Evolutionary conservation across 2,888 invertebrate genomes (phyloP), one percentile per base, ranked within the genome.

Genomic region (Bedellia somnulentella): DNA sequence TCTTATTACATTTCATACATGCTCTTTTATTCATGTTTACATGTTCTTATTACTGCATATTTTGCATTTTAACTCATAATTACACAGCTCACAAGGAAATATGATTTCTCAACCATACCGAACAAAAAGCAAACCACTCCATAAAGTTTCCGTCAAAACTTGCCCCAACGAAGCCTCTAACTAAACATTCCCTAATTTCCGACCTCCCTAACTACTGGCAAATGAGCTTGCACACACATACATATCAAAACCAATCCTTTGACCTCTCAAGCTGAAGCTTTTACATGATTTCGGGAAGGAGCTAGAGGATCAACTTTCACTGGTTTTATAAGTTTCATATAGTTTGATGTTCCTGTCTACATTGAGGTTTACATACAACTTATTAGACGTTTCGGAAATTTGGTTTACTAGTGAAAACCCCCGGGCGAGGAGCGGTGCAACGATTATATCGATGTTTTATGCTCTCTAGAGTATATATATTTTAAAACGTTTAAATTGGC

Each of bases 321-420:
- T 59, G 64, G 66, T 46, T 41, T 49, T 52, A 58, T 58, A 18
- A 27, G 18, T 27, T 27, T 10, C 62, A 54, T 53, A 57, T 62
- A 64, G 57, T 53, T 57, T 51, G 55, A 49, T 24, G 33, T 23
- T 23, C 32, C 22, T 55, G 53, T 59, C 60, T 66, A 63, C 55
- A 51, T 59, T 56, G 32, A 26, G 24, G 48, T 68, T 70, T 64
- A 67, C 68, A 71, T 66, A 64, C 68, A 70, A 71, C 68, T 73
- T 71, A 73, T 73, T 73, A 73, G 70, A 73, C 68, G 60, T 68
- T 71, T 68, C 67, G 68, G 70, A 71, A 71, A 71, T 71, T 70
- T 64, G 68, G 70, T 71, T 70, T 68, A 53, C 59, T 64, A 58
- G 58, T 60, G 58, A 62, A n/a, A 59, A 58, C 59, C 55, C 59